Conservation (phyloP, 2,113 vertebrate genomes). For the Aldabrachelys gigantea region DNA sequence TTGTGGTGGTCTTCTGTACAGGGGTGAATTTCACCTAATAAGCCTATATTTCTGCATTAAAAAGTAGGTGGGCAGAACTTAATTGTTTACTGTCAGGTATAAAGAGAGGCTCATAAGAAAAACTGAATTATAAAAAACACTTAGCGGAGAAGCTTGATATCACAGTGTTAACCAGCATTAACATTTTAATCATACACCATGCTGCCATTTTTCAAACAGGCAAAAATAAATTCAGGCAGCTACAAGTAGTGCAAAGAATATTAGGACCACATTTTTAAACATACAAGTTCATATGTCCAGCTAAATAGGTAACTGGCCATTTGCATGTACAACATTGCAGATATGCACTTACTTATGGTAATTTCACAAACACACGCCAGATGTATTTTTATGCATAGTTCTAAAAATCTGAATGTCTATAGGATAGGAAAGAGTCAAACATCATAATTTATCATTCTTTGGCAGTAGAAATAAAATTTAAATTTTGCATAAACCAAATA, state of each 20-base stretch:
- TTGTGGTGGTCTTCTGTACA: neutral
- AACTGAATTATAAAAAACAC: neutral
- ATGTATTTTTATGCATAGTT: too few relatives aligned
- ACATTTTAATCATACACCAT: neutral
- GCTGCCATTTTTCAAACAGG: neutral
- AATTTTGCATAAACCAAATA: too few relatives aligned
- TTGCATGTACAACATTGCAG: neutral
- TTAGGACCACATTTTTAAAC: neutral
- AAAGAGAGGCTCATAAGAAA: neutral
- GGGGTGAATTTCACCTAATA: neutral
- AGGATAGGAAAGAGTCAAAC: too few relatives aligned
- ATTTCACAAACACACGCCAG: too few relatives aligned
- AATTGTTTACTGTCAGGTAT: neutral
- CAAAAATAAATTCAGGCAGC: neutral
- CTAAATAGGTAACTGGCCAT: neutral
- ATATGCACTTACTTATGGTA: too few relatives aligned
- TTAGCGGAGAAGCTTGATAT: neutral
- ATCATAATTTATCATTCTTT: too few relatives aligned
- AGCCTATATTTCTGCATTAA: neutral
- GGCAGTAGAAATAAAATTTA: too few relatives aligned
- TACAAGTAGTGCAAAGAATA: neutral
- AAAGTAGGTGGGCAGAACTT: neutral
- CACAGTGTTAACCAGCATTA: neutral
- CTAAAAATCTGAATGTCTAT: too few relatives aligned
- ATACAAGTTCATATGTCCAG: neutral